These are phyloP conservation scores for Takifugu ocellatus DNA, from an alignment of 2,797 vertebrate species.

Conservation along the genomic window DNA sequence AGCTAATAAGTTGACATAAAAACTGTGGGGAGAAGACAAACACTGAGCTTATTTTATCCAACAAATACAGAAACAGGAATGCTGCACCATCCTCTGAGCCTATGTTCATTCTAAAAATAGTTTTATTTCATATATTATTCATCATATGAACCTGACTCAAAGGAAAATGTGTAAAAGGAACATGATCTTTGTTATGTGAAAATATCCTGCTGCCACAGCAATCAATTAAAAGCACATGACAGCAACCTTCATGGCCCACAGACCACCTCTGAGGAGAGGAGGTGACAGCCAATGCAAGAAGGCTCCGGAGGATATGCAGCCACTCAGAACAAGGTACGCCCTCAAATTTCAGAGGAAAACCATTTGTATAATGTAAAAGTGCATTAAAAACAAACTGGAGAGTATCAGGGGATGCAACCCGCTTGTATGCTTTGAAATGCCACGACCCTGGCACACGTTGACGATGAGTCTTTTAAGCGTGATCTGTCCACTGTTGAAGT, in stretches of 20 bases:
- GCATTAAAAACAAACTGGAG: background rate
- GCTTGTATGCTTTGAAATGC: too few species aligned
- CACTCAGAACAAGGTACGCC: too few species aligned
- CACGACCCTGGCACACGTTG: too few species aligned
- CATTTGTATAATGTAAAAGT: background rate
- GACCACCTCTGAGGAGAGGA: background rate
- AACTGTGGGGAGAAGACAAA: too few species aligned
- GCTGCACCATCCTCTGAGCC: background rate
- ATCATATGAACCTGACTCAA: background rate
- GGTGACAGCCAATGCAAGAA: conserved; percentile 4
- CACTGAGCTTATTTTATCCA: too few species aligned
- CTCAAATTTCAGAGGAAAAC: background rate
- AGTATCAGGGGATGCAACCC: too few species aligned
- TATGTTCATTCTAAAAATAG: background rate
- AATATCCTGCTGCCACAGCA: conserved; percentile 4
- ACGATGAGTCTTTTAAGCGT: too few species aligned
- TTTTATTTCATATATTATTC: background rate
- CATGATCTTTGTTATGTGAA: background rate
- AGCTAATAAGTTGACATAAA: conserved; percentile 12
- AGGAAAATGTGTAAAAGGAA: background rate
- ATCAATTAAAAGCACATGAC: conserved; percentile 3
- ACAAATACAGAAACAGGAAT: background rate
- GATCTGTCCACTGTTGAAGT: too few species aligned
- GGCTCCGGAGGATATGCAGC: conserved; percentile 2
- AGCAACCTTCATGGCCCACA: background rate